Evolutionary conservation across 2,888 invertebrate species (phyloP), one percentile per base, ranked within the genome.

Genomic region (Trichopoda pennipes): DNA sequence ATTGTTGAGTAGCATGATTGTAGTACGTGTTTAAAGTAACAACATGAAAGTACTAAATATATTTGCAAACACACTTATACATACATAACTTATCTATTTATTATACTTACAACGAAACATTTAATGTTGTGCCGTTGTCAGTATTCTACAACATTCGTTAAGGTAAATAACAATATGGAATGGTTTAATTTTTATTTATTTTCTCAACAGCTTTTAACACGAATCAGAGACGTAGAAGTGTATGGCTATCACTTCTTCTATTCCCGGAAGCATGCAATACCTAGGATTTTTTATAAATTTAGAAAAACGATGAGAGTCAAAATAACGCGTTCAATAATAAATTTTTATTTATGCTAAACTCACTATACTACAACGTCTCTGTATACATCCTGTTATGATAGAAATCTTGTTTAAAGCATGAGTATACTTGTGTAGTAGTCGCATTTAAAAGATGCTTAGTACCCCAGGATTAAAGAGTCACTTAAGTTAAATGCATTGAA

Each of bases 401-500:
- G 14, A 32, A 38, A 0, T 49, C 2, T 60, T 19, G 8, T 23
- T 51, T 66, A 42, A 35, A 51, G n/a, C 12, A 9, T 49, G 53
- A 51, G 63, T 60, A 38, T 68, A 23, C 32, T 53, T 66, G 51
- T 53, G 23, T 63, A 17, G 23, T 51, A 66, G 66, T 32, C 38
- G 35, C 63, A 85, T 74, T 83, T 85, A 84, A 88, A 88, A 89
- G 89, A 88, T 87, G 86, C 88, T 89, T 88, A 70, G 68, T 80
- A 88, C 88, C 86, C 87, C 87, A 87, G 88, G 89, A 89, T 89
- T 89, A 89, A 89, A 88, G 89, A 89, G 89, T 89, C 89, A 89
- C 89, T 89, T 89, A 89, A 89, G 89, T 89, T 89, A 89, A 89
- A 89, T 89, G 89, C 89, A 89, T 88, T 88, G 87, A 88, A 88